These are phyloP conservation scores for Tragopan temminckii DNA, from an alignment of 2,797 vertebrate species.

Conservation along the genomic window DNA sequence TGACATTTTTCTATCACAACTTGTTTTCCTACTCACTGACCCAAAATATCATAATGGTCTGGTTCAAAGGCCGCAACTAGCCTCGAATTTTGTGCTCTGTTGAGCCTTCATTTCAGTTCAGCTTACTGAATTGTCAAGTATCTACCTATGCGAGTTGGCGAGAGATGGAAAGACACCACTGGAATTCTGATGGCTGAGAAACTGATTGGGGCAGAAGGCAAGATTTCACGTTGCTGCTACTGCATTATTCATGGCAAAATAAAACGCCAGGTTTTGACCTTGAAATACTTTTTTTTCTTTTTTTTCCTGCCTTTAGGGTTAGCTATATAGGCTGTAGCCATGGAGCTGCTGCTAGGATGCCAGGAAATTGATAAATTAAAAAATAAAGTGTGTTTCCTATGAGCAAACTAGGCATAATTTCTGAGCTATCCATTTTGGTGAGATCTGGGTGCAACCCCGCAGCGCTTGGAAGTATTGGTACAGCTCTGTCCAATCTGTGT, in stretches of 20 bases:
- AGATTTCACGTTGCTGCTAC: neutral
- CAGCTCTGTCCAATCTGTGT: neutral
- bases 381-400: neutral
- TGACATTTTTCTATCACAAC: constrained; percentile 53
- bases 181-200: constrained; percentile 25
- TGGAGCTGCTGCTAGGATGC: neutral
- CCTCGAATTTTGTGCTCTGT: constrained; percentile 64
- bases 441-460: neutral
- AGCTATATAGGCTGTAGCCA: neutral
- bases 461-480: neutral
- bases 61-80: constrained; percentile 52
- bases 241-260: constrained; percentile 26
- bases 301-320: neutral
- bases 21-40: constrained; percentile 70
- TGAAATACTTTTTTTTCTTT: fast-evolving
- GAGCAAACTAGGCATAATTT: neutral
- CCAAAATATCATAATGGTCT: constrained; percentile 44
- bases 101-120: constrained; percentile 64
- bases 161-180: neutral
- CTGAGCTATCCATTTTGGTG: neutral
- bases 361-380: neutral
- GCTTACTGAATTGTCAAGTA: constrained; percentile 41
- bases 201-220: neutral
- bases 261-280: neutral
- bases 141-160: neutral